Base-by-base conservation (phyloP, 2,888 invertebrate species). In the Saturnia japonica region DNA sequence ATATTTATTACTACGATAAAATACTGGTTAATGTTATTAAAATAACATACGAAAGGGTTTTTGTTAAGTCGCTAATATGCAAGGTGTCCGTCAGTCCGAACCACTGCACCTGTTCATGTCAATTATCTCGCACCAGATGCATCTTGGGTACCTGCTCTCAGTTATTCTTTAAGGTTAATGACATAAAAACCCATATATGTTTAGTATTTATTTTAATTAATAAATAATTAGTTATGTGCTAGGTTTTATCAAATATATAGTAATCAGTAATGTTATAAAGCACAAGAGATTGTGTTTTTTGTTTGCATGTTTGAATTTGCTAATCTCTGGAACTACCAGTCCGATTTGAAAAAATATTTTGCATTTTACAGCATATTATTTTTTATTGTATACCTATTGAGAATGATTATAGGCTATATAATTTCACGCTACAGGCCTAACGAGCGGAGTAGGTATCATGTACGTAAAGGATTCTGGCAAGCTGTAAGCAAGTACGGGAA, bases 121-220 rank as follows among this genome's bases (percentile, higher is more conserved):
- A 89, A 93, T 93, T 91, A 91, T 91, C 91, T 86, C 81, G 77
- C 86, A 91, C 92, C 93, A 93, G 93, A 93, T 93, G 94, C 85
- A 83, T 77, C 77, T 84, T 43, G 14, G 43, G 43, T 93, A 91
- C 91, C 90, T 90, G 90, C 85, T 77, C 66, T 25, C 57, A 72
- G 73, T 40, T 71, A 54, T 16, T 43, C 22, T 57, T 43, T 60
- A 28, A 25, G 4, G 0, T 12, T 47, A 51, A 62, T 47, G 19
- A 8, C 34, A 22, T 16, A 34, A 9, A 69, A 69, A 54, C 47
- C 0, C 47, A 22, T 64, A 40, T n/a, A 28, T 3, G 19, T 42
- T 22, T 60, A 68, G 16, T 54, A 11, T 8, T 60, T 28, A 28
- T 28, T 28, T 11, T 22, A 60, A 43, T 60, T 19, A n/a, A 28